These are phyloP conservation scores for Tragelaphus imberbis DNA, from an alignment of 2,113 vertebrate genomes.

Conservation along the genomic window DNA sequence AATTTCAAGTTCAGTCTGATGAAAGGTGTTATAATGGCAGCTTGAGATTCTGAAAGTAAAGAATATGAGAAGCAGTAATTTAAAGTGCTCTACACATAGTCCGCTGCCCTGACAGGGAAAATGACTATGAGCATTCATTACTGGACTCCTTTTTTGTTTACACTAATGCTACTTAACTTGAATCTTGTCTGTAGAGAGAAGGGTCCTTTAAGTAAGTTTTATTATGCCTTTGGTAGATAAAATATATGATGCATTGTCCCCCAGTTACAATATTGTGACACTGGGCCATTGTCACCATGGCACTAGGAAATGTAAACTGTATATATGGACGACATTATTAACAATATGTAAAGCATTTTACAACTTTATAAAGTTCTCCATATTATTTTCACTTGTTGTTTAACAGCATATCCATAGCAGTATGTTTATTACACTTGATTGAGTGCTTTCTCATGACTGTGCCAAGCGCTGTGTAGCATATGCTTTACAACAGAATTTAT, in stretches of 20 bases:
- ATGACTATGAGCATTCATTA: background rate
- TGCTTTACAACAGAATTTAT: background rate
- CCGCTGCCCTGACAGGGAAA: background rate
- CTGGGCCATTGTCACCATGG: background rate
- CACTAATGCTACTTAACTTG: background rate
- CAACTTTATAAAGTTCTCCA: background rate
- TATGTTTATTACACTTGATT: background rate
- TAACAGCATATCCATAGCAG: background rate
- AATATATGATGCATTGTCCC: background rate
- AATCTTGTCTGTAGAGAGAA: slow-evolving; percentile 28
- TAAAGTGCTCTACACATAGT: background rate
- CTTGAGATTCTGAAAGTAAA: slow-evolving; percentile 8
- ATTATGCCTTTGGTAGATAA: background rate
- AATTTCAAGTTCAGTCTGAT: slow-evolving; percentile 25
- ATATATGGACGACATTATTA: background rate
- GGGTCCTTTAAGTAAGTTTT: background rate
- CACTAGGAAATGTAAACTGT: background rate
- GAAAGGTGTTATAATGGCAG: slow-evolving; percentile 36
- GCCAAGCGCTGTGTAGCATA: background rate
- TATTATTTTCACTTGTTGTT: background rate
- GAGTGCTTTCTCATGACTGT: background rate
- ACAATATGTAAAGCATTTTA: background rate
- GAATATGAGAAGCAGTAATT: slow-evolving; percentile 34
- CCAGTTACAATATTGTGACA: background rate
- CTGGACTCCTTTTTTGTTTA: background rate